Evolutionary conservation across 2,797 vertebrate species (phyloP).

Genomic region (Ceyx erithaca): DNA sequence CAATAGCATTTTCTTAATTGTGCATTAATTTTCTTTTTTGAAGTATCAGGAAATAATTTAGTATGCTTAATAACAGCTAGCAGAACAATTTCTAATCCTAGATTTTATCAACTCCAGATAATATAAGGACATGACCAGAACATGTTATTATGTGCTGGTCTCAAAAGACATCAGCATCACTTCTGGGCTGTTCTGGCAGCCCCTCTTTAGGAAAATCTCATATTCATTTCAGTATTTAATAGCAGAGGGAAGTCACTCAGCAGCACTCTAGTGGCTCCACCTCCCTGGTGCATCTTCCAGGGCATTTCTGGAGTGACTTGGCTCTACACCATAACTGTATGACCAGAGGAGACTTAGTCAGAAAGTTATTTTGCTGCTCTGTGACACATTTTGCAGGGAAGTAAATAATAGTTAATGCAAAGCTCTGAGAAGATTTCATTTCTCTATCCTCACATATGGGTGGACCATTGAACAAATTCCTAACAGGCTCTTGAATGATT

Average conservation of each 20-base stretch:
- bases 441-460: rapidly evolving
- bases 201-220: not conserved
- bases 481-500: not conserved
- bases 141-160: not conserved
- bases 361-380: not conserved
- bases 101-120: not conserved
- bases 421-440: not conserved
- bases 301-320: not conserved
- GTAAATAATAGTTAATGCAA: not conserved
- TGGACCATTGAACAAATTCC: not conserved
- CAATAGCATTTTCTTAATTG: not conserved
- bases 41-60: not conserved
- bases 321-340: not conserved
- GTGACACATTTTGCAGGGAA: not conserved
- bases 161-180: not conserved
- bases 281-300: not conserved
- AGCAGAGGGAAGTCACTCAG: not conserved
- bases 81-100: not conserved
- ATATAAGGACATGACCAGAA: not conserved
- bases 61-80: not conserved
- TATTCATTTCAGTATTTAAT: not conserved
- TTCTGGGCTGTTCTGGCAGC: not conserved
- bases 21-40: not conserved
- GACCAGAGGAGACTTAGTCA: not conserved
- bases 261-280: not conserved